A percentile compares a stretch with the other conserved stretches of the same genome.
These are phyloP conservation scores for Nannospalax galili DNA, from an alignment of 2,113 vertebrate species.

Conservation along the genomic window DNA sequence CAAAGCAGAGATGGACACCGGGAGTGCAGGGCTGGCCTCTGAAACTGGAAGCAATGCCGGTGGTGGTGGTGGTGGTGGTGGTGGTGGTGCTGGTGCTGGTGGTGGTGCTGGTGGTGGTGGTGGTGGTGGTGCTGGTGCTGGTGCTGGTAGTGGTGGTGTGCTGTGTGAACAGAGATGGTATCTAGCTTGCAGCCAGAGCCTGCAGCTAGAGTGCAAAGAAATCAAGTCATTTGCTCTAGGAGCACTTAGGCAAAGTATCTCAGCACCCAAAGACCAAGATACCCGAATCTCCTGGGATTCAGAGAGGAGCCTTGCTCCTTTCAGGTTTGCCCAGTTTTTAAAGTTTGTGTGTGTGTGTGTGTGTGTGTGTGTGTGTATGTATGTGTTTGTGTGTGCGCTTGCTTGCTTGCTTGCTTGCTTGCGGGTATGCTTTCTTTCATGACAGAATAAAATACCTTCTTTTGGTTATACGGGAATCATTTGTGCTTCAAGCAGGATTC, in stretches of 20 bases:
- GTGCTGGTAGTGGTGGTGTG: too few relatives aligned
- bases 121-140: too few relatives aligned
- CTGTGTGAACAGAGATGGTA: background rate
- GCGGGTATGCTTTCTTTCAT: constrained; percentile 5
- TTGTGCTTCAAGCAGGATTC: constrained; percentile 32
- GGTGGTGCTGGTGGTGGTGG: background rate
- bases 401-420: too few relatives aligned
- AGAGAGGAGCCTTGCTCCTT: background rate
- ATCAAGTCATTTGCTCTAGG: background rate
- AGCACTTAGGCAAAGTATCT: constrained; percentile 48
- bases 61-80: background rate
- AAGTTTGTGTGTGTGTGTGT: background rate
- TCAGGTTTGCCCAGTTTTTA: background rate
- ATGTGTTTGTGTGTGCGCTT: background rate
- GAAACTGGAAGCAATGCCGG: constrained; percentile 1
- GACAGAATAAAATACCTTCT: background rate
- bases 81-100: background rate
- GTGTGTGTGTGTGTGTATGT: background rate
- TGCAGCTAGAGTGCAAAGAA: constrained; percentile 10
- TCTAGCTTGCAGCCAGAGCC: constrained; percentile 23
- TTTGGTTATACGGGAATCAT: background rate
- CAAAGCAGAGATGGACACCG: background rate
- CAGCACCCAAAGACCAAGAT: background rate
- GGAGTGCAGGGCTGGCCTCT: background rate
- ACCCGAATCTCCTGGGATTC: background rate